These are phyloP conservation scores for Trypoxylon attenuatum DNA, from an alignment of 2,888 invertebrate species.

Conservation along the genomic window DNA sequence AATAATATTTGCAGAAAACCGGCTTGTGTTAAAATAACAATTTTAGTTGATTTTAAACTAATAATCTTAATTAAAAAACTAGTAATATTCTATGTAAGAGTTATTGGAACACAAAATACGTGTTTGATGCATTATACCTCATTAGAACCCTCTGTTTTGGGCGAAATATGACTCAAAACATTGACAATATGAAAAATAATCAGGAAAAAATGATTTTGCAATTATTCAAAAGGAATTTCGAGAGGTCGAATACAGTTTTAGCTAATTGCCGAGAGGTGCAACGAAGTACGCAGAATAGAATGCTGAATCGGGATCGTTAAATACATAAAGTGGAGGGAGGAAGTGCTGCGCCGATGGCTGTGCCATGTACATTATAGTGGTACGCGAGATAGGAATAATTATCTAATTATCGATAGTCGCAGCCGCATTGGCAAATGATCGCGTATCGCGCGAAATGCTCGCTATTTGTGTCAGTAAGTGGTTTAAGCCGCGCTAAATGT, in stretches of 20 bases:
- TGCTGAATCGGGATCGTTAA: slow-evolving; percentile 34
- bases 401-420: slow-evolving; percentile 38
- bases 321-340: slow-evolving; percentile 31
- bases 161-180: too few species aligned
- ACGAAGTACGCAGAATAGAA: background rate
- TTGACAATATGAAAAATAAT: too few species aligned
- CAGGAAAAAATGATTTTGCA: too few species aligned
- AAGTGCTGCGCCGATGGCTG: slow-evolving; percentile 1
- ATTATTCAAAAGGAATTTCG: too few species aligned
- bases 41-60: too few species aligned
- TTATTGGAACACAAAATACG: too few species aligned
- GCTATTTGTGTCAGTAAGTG: slow-evolving; percentile 39
- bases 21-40: too few species aligned
- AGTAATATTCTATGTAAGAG: too few species aligned
- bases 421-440: slow-evolving; percentile 25
- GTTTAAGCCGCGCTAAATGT: slow-evolving; percentile 29
- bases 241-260: slow-evolving; percentile 11
- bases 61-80: too few species aligned
- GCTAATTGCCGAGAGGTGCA: slow-evolving; percentile 15
- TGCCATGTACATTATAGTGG: slow-evolving; percentile 23
- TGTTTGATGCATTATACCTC: too few species aligned
- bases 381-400: slow-evolving; percentile 44
- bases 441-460: slow-evolving; percentile 6
- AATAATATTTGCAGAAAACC: too few species aligned
- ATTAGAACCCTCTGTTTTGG: too few species aligned